Evolutionary conservation across 2,888 invertebrate species (phyloP).

Genomic region (Pyrochroa serraticornis): DNA sequence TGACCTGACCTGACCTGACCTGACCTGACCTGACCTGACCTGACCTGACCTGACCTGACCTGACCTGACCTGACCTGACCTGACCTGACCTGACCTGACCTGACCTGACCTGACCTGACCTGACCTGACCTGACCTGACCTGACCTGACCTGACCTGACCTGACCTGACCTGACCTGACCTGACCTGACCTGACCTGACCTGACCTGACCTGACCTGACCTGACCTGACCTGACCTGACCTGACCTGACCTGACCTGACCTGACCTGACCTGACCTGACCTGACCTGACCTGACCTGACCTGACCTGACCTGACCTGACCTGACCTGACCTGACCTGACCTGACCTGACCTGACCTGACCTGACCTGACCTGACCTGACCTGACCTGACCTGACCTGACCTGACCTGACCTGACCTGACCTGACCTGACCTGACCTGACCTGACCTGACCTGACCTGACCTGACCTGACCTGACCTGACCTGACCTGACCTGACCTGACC

Average conservation of each 20-base stretch:
- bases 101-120: constrained; percentile 6
- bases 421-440: constrained; percentile 6
- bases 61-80: constrained; percentile 6
- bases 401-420: constrained; percentile 6
- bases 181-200: constrained; percentile 6
- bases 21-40: constrained; percentile 6
- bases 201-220: constrained; percentile 6
- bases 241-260: constrained; percentile 6
- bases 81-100: constrained; percentile 6
- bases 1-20: constrained; percentile 6
- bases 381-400: constrained; percentile 6
- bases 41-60: constrained; percentile 6
- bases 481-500: constrained; percentile 6
- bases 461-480: constrained; percentile 6
- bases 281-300: constrained; percentile 6
- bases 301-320: constrained; percentile 6
- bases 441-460: constrained; percentile 6
- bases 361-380: constrained; percentile 6
- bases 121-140: constrained; percentile 6
- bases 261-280: constrained; percentile 6
- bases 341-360: constrained; percentile 6
- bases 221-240: constrained; percentile 6
- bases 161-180: constrained; percentile 6
- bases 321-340: constrained; percentile 6
- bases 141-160: constrained; percentile 6